Percentiles rank a stretch among this genome's conserved stretches.
These are phyloP conservation scores for Varanus komodoensis DNA, from an alignment of 2,113 vertebrate genomes.

Conservation along the genomic window DNA sequence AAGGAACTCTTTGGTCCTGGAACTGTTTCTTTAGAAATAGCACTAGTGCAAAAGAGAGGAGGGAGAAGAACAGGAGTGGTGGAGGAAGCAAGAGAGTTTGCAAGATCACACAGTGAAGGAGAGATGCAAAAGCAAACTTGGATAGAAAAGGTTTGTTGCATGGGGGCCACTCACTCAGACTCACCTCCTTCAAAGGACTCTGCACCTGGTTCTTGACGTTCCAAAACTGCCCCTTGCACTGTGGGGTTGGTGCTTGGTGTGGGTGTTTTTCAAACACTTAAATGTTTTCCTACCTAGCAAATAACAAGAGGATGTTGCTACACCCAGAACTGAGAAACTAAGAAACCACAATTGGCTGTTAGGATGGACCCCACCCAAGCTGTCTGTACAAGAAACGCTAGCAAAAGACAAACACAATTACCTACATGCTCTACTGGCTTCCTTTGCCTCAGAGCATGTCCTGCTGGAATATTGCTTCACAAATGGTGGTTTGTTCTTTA, in stretches of 20 bases:
- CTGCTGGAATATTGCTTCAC: background rate
- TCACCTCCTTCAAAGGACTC: background rate
- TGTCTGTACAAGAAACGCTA: background rate
- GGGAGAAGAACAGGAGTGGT: background rate
- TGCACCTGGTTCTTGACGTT: too few species aligned
- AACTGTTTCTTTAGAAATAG: too few species aligned
- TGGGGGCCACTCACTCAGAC: background rate
- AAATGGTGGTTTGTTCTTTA: background rate
- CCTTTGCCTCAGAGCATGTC: background rate
- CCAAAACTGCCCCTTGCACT: too few species aligned
- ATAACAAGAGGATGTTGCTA: background rate
- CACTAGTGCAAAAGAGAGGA: background rate
- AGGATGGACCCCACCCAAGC: constrained; percentile 23
- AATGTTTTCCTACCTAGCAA: background rate
- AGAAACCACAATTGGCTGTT: background rate
- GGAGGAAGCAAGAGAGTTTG: too few species aligned
- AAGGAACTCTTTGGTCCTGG: too few species aligned
- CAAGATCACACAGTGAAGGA: too few species aligned
- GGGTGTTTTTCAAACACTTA: background rate
- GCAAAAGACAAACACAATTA: background rate
- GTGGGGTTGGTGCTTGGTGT: too few species aligned
- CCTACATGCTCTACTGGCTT: background rate
- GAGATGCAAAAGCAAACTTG: too few species aligned
- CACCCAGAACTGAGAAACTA: background rate
- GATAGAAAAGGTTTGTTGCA: too few species aligned